Conservation (phyloP, 2,888 invertebrate species). For the Hypomecis punctinalis region DNA sequence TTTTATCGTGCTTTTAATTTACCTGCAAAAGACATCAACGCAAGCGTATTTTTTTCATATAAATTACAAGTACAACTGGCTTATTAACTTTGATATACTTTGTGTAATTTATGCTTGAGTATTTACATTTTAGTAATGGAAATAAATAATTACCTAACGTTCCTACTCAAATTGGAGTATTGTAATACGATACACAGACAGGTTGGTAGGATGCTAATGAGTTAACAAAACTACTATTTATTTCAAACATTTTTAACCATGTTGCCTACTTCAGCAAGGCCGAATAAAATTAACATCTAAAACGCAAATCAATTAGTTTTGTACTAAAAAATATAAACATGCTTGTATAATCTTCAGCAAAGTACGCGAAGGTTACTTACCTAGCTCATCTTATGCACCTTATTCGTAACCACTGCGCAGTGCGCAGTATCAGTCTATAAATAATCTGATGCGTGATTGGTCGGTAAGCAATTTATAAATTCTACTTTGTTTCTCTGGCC, state of each 20-base stretch:
- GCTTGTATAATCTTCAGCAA: slow-evolving; percentile 4
- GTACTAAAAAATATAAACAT: slow-evolving; percentile 1
- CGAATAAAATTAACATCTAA: slow-evolving; percentile 7
- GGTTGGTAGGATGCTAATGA: neutral
- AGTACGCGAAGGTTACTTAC: slow-evolving; percentile 24
- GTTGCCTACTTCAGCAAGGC: neutral
- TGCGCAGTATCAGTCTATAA: slow-evolving; percentile 47
- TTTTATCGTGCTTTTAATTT: slow-evolving; percentile 53
- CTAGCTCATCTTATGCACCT: slow-evolving; percentile 37
- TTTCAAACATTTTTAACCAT: neutral
- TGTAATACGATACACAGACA: no score
- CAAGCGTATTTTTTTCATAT: slow-evolving; percentile 27
- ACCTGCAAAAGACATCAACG: slow-evolving; percentile 72
- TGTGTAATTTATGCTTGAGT: no score
- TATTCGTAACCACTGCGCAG: slow-evolving; percentile 41
- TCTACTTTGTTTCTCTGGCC: slow-evolving; percentile 30
- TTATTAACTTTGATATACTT: no score
- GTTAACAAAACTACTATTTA: neutral
- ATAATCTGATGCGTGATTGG: slow-evolving; percentile 50
- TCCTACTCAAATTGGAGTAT: no score
- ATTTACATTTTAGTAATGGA: neutral
- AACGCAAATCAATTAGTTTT: slow-evolving; percentile 11
- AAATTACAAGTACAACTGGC: no score
- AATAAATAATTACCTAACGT: neutral
- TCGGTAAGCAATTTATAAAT: slow-evolving; percentile 39